Percentiles rank a stretch among this genome's conserved stretches.
phyloP scores from a whole-genome alignment of 2,797 vertebrate species.

The Champsocephalus esox region DNA sequence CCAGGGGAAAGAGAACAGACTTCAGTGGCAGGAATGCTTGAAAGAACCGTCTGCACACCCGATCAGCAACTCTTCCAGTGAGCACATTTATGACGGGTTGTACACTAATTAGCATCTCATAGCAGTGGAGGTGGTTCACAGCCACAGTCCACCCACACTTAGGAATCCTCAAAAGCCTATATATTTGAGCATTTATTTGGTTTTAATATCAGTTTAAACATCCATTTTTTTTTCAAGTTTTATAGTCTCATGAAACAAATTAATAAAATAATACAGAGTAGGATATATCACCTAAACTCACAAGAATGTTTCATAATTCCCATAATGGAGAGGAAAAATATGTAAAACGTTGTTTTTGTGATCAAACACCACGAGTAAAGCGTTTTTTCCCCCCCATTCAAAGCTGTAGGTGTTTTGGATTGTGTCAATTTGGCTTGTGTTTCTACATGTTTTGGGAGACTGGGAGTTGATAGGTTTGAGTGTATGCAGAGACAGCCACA shows the following conservation, averaged over 20 bases:
- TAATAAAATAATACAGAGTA: neutral
- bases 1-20: constrained; percentile 35
- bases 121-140: too few relatives aligned
- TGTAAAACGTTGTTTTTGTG: neutral
- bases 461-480: constrained; percentile 32
- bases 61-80: constrained; percentile 45
- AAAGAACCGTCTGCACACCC: neutral
- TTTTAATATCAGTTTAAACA: neutral
- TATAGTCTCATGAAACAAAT: neutral
- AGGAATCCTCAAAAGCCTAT: neutral
- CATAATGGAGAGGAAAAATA: neutral
- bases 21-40: constrained; percentile 41
- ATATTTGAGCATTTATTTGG: neutral
- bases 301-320: neutral
- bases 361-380: neutral
- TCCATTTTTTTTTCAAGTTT: neutral
- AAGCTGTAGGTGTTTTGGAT: constrained; percentile 34
- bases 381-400: neutral
- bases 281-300: neutral
- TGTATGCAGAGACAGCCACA: constrained; percentile 72
- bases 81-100: constrained; percentile 62
- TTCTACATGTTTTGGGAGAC: constrained; percentile 45
- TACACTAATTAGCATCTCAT: constrained; percentile 70
- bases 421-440: constrained; percentile 30
- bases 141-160: too few relatives aligned